These are phyloP conservation scores for Theretra japonica DNA, from an alignment of 2,888 invertebrate genomes.

Conservation along the genomic window DNA sequence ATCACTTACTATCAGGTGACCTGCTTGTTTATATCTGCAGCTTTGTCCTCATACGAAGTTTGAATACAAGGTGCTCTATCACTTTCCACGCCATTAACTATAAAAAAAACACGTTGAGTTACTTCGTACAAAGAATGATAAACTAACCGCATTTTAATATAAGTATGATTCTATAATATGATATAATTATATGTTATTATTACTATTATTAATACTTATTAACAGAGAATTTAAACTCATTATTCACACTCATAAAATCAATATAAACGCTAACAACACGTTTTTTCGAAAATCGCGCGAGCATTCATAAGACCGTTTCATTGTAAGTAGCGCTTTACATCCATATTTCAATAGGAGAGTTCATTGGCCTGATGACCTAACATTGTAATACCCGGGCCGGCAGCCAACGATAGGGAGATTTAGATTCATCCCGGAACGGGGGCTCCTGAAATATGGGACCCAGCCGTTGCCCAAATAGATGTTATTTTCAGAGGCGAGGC, in stretches of 20 bases:
- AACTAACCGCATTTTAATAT: too few relatives aligned
- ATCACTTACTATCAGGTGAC: too few relatives aligned
- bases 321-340: slow-evolving; percentile 26
- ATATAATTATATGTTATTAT: too few relatives aligned
- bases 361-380: slow-evolving; percentile 57
- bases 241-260: not conserved
- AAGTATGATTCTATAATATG: too few relatives aligned
- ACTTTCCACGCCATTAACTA: too few relatives aligned
- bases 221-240: not conserved
- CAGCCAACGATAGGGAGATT: slow-evolving; percentile 70
- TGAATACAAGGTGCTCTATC: too few relatives aligned
- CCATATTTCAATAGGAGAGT: slow-evolving; percentile 52
- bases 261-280: not conserved
- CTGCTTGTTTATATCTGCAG: too few relatives aligned
- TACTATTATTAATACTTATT: too few relatives aligned
- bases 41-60: too few relatives aligned
- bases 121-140: too few relatives aligned
- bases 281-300: not conserved
- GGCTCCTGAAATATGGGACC: slow-evolving; percentile 61
- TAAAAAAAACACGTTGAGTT: too few relatives aligned
- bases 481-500: slow-evolving; percentile 53
- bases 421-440: slow-evolving; percentile 64
- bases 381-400: slow-evolving; percentile 53
- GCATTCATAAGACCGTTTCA: slow-evolving; percentile 27
- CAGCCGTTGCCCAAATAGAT: slow-evolving; percentile 58